Base-by-base conservation (phyloP, 2,797 vertebrate species). In the Anguilla pacifica region DNA sequence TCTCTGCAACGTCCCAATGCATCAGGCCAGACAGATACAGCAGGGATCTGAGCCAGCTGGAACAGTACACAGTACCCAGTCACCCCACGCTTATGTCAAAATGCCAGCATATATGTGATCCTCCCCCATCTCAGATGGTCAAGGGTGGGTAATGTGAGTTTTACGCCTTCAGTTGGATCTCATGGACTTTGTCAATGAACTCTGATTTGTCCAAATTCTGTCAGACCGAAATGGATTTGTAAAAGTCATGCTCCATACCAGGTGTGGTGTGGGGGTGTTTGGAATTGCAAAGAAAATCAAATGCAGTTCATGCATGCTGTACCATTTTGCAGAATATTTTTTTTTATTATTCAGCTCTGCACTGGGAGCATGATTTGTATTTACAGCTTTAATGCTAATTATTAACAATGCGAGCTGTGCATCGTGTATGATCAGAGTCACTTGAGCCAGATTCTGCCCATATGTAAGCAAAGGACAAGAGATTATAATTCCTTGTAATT, bases 231-330 rank as follows among this genome's bases (percentile, higher is more conserved):
- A 82, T 82, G 79, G 79, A 82, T 82, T 82, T 82, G 79, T 82
- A 82, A 82, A 82, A 82, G 79, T 82, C 79, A 82, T 46, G 79
- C 43, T 82, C 46, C 46, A 51, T n/a, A 22, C 79, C 79, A 82
- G 79, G 43, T 82, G 79, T 25, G 46, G 79, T 10, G 46, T 51
- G 79, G 79, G 79, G 79, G 79, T 82, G 79, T 51, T 10, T 43
- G 72, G 74, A 19, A 22, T 79, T 79, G 31, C 17, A 46, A 39
- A 79, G 74, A 15, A 43, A 43, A 13, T 15, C 11, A 22, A 43
- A 43, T 13, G 28, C 9, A 79, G 35, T 35, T 46, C 19, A 79
- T 46, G 19, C 7, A 46, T 79, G 22, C 39, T 19, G 35, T 43
- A 79, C 35, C 17, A 43, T 79, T 79, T 22, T 79, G 74, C 17